These are phyloP conservation scores for Galeopterus variegatus DNA, from an alignment of 2,113 vertebrate species.

Conservation along the genomic window DNA sequence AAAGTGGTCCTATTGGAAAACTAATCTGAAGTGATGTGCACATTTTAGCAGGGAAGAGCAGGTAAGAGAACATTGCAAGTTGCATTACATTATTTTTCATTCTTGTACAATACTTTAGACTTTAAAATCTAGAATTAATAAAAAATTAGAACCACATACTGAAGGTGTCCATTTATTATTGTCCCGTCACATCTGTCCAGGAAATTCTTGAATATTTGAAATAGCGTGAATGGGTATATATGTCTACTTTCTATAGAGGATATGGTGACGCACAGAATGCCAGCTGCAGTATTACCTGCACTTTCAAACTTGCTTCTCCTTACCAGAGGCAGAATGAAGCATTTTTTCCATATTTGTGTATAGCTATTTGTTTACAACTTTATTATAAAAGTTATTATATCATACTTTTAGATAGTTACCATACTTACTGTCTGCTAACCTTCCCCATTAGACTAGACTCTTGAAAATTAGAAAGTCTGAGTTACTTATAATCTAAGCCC, in stretches of 20 bases:
- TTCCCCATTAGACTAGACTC: not conserved
- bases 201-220: not conserved
- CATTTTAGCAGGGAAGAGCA: not conserved
- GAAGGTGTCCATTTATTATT: not conserved
- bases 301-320: not conserved
- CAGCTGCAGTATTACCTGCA: not conserved
- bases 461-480: not conserved
- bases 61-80: not conserved
- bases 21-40: not conserved
- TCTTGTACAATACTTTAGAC: not conserved
- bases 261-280: not conserved
- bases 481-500: not conserved
- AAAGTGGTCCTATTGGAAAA: not conserved
- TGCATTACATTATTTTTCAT: not conserved
- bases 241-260: not conserved
- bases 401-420: not conserved
- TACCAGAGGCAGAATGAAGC: not conserved
- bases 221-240: not conserved
- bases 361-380: not conserved
- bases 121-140: not conserved
- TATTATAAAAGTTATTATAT: not conserved
- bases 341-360: not conserved
- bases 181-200: not conserved
- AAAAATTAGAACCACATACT: not conserved
- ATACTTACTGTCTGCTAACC: not conserved